A percentile compares a stretch with the other conserved stretches of the same genome.
Conservation (phyloP, 1,140 invertebrate genomes). For the Holotrichia oblita region DNA sequence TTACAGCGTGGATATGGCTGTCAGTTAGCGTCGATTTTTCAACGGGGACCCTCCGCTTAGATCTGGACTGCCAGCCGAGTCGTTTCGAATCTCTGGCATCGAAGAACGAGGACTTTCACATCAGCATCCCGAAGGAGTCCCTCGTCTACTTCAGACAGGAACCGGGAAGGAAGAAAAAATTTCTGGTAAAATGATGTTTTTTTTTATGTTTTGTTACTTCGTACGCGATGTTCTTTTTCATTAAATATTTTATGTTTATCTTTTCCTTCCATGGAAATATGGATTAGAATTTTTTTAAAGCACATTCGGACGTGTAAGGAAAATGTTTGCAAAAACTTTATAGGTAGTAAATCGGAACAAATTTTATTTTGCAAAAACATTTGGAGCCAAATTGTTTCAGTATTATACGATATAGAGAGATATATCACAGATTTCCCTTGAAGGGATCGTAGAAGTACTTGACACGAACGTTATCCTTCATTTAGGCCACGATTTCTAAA, state of each 20-base stretch:
- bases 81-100: constrained; percentile 53
- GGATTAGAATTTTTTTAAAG: too few relatives aligned
- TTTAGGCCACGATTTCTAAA: too few relatives aligned
- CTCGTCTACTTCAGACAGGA: constrained; percentile 63
- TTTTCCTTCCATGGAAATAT: too few relatives aligned
- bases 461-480: too few relatives aligned
- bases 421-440: too few relatives aligned
- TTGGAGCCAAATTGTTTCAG: too few relatives aligned
- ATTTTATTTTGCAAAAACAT: too few relatives aligned
- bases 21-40: constrained; percentile 56
- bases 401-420: too few relatives aligned
- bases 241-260: neutral
- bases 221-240: neutral
- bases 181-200: constrained; percentile 58
- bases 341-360: too few relatives aligned
- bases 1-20: constrained; percentile 59
- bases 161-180: constrained; percentile 63
- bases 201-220: constrained; percentile 11
- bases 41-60: constrained; percentile 54
- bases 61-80: constrained; percentile 59
- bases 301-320: too few relatives aligned
- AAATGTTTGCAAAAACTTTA: too few relatives aligned
- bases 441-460: too few relatives aligned
- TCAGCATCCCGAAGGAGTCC: constrained; percentile 60
- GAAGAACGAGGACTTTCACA: constrained; percentile 45